Conservation (phyloP, 2,113 vertebrate genomes). For the Hyaena hyaena region DNA sequence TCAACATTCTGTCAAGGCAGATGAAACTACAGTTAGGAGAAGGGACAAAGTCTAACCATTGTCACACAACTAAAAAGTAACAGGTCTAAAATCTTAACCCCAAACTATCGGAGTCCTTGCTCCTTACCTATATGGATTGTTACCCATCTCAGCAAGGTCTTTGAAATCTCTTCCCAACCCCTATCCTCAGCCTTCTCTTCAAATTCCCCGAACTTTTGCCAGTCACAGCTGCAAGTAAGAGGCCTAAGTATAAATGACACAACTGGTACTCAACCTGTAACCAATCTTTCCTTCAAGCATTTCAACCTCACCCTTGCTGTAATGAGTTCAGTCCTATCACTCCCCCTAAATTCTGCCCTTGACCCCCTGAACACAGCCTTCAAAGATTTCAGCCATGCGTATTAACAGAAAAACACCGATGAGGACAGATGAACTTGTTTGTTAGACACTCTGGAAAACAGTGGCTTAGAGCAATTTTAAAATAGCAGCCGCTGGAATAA, state of each 20-base stretch:
- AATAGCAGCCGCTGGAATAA: slow-evolving; percentile 62
- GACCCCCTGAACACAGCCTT: not conserved
- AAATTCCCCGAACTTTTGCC: not conserved
- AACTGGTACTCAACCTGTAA: rapidly evolving
- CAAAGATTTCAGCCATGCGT: not conserved
- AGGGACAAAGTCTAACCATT: not conserved
- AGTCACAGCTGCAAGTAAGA: not conserved
- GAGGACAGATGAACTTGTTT: slow-evolving; percentile 39
- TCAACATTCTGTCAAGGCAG: not conserved
- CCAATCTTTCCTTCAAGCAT: not conserved
- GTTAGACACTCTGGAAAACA: slow-evolving; percentile 67
- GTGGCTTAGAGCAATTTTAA: slow-evolving; percentile 60
- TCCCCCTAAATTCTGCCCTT: not conserved
- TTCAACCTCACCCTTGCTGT: not conserved
- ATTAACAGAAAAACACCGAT: slow-evolving; percentile 32
- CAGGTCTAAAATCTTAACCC: not conserved
- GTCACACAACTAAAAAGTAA: not conserved
- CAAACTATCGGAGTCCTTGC: not conserved
- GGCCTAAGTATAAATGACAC: not conserved
- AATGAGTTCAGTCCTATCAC: not conserved
- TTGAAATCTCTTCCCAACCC: not conserved
- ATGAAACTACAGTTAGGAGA: not conserved
- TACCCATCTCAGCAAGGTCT: not conserved
- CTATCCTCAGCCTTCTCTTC: not conserved
- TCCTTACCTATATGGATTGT: not conserved